A percentile compares a stretch with the other conserved stretches of the same genome.
Conservation (phyloP, 2,888 invertebrate genomes). For the Crepidodera aurea region DNA sequence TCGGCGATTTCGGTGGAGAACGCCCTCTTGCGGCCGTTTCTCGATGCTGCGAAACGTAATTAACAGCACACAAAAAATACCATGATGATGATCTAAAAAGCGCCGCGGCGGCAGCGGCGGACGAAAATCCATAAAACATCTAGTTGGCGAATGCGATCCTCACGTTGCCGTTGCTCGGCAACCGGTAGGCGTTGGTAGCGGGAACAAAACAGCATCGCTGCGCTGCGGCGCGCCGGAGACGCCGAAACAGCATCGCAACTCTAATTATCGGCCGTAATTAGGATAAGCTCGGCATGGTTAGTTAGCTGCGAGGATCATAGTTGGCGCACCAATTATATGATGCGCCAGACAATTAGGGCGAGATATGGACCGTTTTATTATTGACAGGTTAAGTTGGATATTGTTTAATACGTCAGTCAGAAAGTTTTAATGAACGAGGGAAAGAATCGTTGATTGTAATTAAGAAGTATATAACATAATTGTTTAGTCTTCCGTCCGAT, state of each 20-base stretch:
- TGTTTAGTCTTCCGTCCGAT: background rate
- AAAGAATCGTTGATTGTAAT: background rate
- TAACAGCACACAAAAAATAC: constrained; percentile 34
- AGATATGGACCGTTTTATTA: constrained; percentile 17
- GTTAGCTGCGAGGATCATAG: constrained; percentile 51
- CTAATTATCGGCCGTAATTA: constrained; percentile 62
- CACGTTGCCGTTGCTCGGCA: constrained; percentile 49
- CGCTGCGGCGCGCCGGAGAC: constrained; percentile 38
- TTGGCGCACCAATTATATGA: constrained; percentile 17
- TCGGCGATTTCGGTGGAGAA: background rate
- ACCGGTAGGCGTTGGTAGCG: constrained; percentile 50
- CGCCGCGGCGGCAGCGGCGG: constrained; percentile 33
- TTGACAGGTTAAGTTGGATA: background rate
- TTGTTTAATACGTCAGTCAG: constrained; percentile 3
- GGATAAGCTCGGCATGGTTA: constrained; percentile 61
- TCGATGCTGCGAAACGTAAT: constrained; percentile 27
- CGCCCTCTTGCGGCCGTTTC: constrained; percentile 13
- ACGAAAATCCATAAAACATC: constrained; percentile 57
- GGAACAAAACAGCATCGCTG: constrained; percentile 54
- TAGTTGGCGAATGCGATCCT: constrained; percentile 47
- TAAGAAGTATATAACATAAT: background rate
- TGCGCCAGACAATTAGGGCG: constrained; percentile 9
- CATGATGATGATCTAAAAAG: constrained; percentile 40
- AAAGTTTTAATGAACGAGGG: constrained; percentile 10
- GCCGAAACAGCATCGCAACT: constrained; percentile 47